Evolutionary conservation across 2,888 invertebrate species (phyloP), one percentile per base, ranked within the genome.

Genomic region (Clepsis dumicolana): DNA sequence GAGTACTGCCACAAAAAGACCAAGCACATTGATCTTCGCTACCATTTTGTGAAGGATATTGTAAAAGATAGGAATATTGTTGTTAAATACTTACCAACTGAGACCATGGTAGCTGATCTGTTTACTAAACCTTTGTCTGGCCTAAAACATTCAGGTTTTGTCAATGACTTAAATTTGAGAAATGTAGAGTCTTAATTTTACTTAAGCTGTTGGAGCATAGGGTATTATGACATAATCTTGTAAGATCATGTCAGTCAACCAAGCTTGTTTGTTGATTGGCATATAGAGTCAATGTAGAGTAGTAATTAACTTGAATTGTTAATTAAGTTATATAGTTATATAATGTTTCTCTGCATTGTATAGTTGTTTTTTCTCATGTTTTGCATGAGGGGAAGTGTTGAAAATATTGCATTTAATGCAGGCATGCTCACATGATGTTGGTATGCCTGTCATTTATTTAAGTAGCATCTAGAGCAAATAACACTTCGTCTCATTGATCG

Each of bases 1-100:
- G 66, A 71, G 54, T 69, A 68, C 27, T 67, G 56, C 53, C 72
- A 72, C 61, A 69, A 63, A 50, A 61, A 60, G n/a, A 70, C n/a
- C n/a, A n/a, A n/a, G n/a, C n/a, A n/a, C n/a, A n/a, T n/a, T n/a
- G n/a, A n/a, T 48, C 14, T 72, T 10, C 25, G 68, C 0, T 64
- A 72, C 41, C 71, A 72, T 59, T 70, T 59, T 64, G 52, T 71
- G 1, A 71, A 66, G 18, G 66, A 66, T 54, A 44, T 66, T 18
- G 7, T 21, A 53, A n/a, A 27, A 52, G 25, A 52, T 0, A 52
- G 25, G n/a, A 52, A 52, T 52, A 27, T 52, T 52, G n/a, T 21
- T n/a, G n/a, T n/a, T n/a, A n/a, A n/a, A n/a, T n/a, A n/a, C n/a
- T n/a, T n/a, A n/a, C n/a, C n/a, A n/a, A n/a, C n/a, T n/a, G n/a